Evolutionary conservation across 2,797 vertebrate genomes (phyloP).

Genomic region (Schizopygopsis malacanthus): DNA sequence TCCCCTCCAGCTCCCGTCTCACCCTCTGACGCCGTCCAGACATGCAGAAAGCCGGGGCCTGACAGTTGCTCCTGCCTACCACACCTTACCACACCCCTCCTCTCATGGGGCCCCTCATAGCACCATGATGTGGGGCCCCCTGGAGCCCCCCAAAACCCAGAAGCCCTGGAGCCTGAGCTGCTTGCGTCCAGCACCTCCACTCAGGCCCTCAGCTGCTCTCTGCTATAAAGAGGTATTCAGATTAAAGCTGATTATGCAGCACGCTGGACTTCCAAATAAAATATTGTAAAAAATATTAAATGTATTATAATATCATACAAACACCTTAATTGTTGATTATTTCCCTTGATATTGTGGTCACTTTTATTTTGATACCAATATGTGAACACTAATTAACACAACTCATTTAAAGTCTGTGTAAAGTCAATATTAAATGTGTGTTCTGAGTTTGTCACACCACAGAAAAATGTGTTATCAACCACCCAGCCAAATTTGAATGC

Average conservation of each 20-base stretch:
- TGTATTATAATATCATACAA: not conserved
- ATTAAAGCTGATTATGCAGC: not conserved
- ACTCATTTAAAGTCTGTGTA: not conserved
- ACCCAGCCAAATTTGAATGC: too few species aligned
- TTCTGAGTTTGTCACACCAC: too few species aligned
- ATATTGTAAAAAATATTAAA: not conserved
- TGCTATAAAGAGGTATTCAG: constrained; percentile 91
- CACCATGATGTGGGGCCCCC: constrained; percentile 87
- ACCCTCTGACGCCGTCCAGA: constrained; percentile 87
- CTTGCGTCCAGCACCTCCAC: constrained; percentile 90
- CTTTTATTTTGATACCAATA: constrained; percentile 1
- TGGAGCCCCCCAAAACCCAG: constrained; percentile 91
- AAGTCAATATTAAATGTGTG: too few species aligned
- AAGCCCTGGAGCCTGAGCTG: constrained; percentile 98
- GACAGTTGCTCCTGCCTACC: constrained; percentile 83
- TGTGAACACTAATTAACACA: not conserved
- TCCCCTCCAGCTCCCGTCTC: constrained; percentile 85
- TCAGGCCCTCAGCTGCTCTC: constrained; percentile 91
- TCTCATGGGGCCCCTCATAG: constrained; percentile 83
- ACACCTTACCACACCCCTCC: constrained; percentile 90
- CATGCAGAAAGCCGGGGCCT: constrained; percentile 86
- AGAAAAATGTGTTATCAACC: too few species aligned
- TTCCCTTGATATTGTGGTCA: not conserved
- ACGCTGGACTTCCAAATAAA: not conserved
- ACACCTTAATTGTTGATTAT: not conserved